Base-by-base conservation (phyloP, 2,888 invertebrate species). In the Yponomeuta plumbellus region DNA sequence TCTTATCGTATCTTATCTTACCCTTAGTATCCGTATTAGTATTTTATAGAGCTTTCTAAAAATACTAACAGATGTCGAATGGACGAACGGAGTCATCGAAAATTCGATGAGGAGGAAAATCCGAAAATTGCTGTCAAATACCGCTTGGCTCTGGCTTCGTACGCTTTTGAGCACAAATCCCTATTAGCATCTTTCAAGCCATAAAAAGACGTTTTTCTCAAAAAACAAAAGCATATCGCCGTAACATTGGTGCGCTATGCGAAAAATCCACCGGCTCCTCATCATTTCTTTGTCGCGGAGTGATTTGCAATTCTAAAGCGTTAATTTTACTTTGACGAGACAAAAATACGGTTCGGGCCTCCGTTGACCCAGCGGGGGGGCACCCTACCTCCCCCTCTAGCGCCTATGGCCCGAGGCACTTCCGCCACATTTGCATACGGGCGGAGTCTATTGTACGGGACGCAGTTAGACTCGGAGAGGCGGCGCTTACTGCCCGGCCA, bases 291-390 rank as follows among this genome's bases (percentile, higher is more conserved):
- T 87, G 85, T 84, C 80, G 80, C 73, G 75, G 78, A 79, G 80
- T 88, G 86, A 90, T 90, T 90, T 90, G 88, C 89, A 90, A 89
- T 86, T 90, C 88, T 81, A 87, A 85, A 78, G 83, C 87, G 86
- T 83, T 90, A 90, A 90, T 90, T 90, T 88, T 79, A 83, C 89
- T 87, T 88, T 89, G 90, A 88, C 85, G 86, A 80, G 81, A 81
- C 79, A 87, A 88, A 89, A 89, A 88, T 87, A 86, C 83, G 81
- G 74, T 40, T 80, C 76, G 78, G 75, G 72, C 71, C 77, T 73
- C 73, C 78, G 81, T 82, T 83, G 81, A 83, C 82, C 82, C 76
- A 52, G 5, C 13, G 44, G 44, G 44, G 44, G 74, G 72, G 71
- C 75, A 34, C 74, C 63, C 56, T 56, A 11, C 57, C 63, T n/a